phyloP scores from a whole-genome alignment of 2,797 vertebrate genomes.

The Trachops cirrhosus region DNA sequence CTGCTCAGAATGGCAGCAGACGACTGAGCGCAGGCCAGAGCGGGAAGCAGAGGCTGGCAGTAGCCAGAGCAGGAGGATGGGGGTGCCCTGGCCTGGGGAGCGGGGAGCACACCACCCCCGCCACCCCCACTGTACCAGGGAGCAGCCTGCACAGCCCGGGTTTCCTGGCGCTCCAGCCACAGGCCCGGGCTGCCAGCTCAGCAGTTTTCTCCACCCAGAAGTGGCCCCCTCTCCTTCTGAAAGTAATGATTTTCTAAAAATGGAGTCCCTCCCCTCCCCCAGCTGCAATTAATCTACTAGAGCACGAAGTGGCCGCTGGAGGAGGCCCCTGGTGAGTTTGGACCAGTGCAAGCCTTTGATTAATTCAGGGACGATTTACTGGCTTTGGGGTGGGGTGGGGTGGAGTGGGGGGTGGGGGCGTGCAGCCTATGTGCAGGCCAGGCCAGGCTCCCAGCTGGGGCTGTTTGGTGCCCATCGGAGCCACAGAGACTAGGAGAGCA shows the following conservation, averaged over 20 bases:
- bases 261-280: conserved; percentile 69
- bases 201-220: conserved; percentile 67
- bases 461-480: not conserved
- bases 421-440: not conserved
- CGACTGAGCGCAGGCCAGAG: not conserved
- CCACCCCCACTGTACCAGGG: accelerated
- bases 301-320: conserved; percentile 69
- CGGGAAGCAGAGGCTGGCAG: not conserved
- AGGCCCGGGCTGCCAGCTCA: conserved; percentile 61
- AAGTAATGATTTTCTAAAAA: conserved; percentile 79
- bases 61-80: not conserved
- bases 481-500: not conserved
- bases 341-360: conserved; percentile 56
- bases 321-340: conserved; percentile 60
- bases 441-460: not conserved
- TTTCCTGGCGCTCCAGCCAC: conserved; percentile 48
- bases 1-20: not conserved
- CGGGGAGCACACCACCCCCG: not conserved
- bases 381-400: not conserved
- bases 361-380: conserved; percentile 59
- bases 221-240: conserved; percentile 63
- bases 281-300: conserved; percentile 72
- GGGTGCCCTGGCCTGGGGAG: not conserved
- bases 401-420: accelerated
- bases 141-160: not conserved